Conservation (phyloP, 2,113 vertebrate genomes). For the Nothobranchius furzeri region DNA sequence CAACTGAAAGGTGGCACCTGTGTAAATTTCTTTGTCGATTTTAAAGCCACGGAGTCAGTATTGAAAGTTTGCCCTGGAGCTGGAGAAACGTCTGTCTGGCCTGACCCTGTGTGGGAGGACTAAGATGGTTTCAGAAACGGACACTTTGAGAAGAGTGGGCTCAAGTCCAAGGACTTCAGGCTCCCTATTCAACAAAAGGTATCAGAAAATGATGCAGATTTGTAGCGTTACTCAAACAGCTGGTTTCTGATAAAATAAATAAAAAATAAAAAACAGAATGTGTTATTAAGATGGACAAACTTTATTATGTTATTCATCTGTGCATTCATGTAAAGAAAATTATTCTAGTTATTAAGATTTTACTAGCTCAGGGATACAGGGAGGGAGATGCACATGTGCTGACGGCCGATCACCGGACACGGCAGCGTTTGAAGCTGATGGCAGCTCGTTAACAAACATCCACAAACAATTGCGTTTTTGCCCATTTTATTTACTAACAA, state of each 20-base stretch:
- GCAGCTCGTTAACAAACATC: no score
- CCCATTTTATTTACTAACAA: no score
- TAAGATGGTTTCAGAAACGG: slow-evolving; percentile 22
- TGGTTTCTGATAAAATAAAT: background rate
- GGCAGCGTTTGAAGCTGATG: no score
- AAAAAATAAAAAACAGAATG: background rate
- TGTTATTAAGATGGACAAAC: background rate
- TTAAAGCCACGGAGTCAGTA: slow-evolving; percentile 24
- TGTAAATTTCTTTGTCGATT: slow-evolving; percentile 59
- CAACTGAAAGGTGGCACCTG: slow-evolving; percentile 48
- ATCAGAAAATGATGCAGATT: slow-evolving; percentile 4
- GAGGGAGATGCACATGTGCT: no score
- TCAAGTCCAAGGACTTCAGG: slow-evolving; percentile 13
- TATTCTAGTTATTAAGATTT: no score
- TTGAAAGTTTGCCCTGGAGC: slow-evolving; percentile 24
- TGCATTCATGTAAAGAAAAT: background rate
- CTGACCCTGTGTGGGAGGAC: slow-evolving; percentile 35
- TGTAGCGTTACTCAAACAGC: background rate
- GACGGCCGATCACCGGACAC: no score
- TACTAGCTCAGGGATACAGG: no score
- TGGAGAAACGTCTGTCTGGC: slow-evolving; percentile 11
- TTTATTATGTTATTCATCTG: background rate
- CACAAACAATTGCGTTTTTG: no score
- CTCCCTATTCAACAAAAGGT: slow-evolving; percentile 8
- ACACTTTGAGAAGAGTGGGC: slow-evolving; percentile 12